Evolutionary conservation across 2,113 vertebrate genomes (phyloP), one percentile per base, ranked within the genome.

Genomic region (Proteles cristata): DNA sequence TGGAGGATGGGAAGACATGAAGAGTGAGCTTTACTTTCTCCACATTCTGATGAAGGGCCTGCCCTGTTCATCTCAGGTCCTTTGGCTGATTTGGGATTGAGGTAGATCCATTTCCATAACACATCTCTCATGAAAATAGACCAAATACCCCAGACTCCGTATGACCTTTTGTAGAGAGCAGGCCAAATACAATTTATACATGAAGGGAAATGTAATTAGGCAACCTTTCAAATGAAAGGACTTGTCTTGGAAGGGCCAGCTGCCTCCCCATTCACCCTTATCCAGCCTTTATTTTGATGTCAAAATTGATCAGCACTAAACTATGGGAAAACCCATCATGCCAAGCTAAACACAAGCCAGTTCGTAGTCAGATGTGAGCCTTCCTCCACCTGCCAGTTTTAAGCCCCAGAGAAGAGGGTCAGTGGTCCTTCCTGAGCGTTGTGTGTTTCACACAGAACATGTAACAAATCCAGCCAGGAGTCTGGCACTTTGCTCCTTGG

Each of bases 281-380:
- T 53, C 11, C 50, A 43, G 58, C 31, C 53, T 97, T 85, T 85
- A 48, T 91, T 96, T 93, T 93, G 35, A 84, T 35, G 45, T 76
- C 3, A 61, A 39, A 84, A 84, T 48, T 79, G 63, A 80, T 79
- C 43, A 45, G 21, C 87, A 28, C 28, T 77, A 80, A 92, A 79
- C 55, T 94, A 4, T 61, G 45, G 66, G 25, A 48, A 69, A 68
- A 68, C 9, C 15, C 23, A 39, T 53, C 7, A 48, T 77, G 65
- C 79, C 48, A 71, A 39, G 48, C n/a, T 84, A 80, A 74, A 87
- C 5, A n/a, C 33, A 73, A 69, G 86, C 31, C n/a, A 58, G 2
- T 84, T 80, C 43, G 31, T 85, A 39, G 39, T 89, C 50, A 71
- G 79, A 55, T 23, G 2, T 23, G 61, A 92, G 25, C 28, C 3